Base-by-base conservation (phyloP, 2,113 vertebrate species). In the Oncorhynchus tshawytscha region DNA sequence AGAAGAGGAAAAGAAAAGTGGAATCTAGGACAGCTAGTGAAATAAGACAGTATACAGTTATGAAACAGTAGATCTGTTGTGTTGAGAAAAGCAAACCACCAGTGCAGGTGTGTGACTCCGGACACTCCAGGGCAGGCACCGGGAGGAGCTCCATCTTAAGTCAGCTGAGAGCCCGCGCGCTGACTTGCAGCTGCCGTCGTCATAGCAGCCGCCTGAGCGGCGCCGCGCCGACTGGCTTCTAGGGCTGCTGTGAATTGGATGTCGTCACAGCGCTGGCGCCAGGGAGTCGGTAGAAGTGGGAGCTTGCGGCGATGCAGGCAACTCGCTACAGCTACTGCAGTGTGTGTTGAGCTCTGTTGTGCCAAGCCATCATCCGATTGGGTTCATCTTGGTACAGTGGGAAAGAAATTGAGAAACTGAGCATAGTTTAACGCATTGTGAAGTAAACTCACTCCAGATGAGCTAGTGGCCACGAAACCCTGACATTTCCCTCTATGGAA, bases 131-230 rank as follows among this genome's bases (percentile, higher is more conserved):
- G 68, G 1, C 18, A 20, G 65, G 20, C 65, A 29, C 67, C 67
- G 31, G 13, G 6, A 68, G 34, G 45, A 70, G 68, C 22, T 70
- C 39, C 45, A 39, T 49, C 68, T 49, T 34, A 49, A 49, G 22
- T 70, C 68, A 70, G 39, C 68, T 49, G n/a, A 80, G 81, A 80
- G 76, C 7, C 18, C 79, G 80, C 78, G 79, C 87, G 86, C 78
- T 88, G 91, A 88, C 86, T 90, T 90, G 90, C 88, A 84, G 89
- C 87, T 86, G 84, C 86, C 74, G 91, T 93, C 88, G 85, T 89
- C 88, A 92, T 93, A 88, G 90, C 91, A 93, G 91, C 92, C 92
- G 93, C 89, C 92, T 87, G 85, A 88, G 91, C 85, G 92, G 93
- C 93, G 93, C 93, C 93, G 88, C 82, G 81, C 89, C 89, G 88